Conservation (phyloP, 2,797 vertebrate species). For the Etheostoma nigrum region DNA sequence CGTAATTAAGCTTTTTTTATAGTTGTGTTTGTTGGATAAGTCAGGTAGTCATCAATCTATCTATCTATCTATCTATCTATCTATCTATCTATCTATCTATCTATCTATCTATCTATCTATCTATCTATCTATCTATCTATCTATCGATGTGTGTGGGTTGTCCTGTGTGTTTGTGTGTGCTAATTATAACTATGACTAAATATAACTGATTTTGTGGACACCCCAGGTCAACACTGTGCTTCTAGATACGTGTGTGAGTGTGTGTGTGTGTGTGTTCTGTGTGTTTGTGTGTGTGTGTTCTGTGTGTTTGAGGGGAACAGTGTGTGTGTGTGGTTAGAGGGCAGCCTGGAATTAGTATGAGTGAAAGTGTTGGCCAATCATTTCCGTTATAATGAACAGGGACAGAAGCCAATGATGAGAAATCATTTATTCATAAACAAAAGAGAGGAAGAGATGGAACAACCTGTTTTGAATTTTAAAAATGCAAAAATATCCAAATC, state of each 20-base stretch:
- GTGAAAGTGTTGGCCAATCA: conserved; percentile 56
- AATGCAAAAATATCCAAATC: conserved; percentile 59
- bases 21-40: background rate
- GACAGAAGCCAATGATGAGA: conserved; percentile 65
- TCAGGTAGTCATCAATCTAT: conserved; percentile 10
- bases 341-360: conserved; percentile 60
- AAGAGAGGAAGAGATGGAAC: conserved; percentile 58
- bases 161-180: conserved; percentile 35
- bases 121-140: no score
- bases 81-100: no score
- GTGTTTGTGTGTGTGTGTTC: background rate
- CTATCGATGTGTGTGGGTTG: background rate
- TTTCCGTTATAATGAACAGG: conserved; percentile 66
- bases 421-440: conserved; percentile 76
- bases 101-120: no score
- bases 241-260: conserved; percentile 28
- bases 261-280: conserved; percentile 4
- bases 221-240: conserved; percentile 49
- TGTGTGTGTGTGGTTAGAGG: conserved; percentile 24
- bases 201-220: conserved; percentile 64
- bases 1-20: conserved; percentile 3
- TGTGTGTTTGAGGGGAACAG: background rate
- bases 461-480: conserved; percentile 71
- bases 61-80: no score
- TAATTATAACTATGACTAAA: conserved; percentile 39